Conservation (phyloP, 2,888 invertebrate species). For the Caenorhabditis macrosperma region DNA sequence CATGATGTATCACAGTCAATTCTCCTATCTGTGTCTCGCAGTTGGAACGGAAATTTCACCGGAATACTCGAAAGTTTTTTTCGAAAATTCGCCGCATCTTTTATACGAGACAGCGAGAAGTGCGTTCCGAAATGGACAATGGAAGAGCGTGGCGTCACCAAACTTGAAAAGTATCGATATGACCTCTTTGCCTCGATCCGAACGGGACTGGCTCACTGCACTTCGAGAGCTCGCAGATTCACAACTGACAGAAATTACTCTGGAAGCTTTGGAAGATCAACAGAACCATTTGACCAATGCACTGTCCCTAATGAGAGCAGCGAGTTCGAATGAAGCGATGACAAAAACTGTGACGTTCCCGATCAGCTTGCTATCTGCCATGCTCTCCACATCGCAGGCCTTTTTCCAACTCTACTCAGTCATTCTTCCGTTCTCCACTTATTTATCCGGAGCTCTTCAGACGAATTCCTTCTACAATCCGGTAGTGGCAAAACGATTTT, state of each 20-base stretch:
- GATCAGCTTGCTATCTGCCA: constrained; percentile 25
- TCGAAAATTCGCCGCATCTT: not conserved
- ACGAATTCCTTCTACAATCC: constrained; percentile 40
- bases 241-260: constrained; percentile 12
- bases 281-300: constrained; percentile 31
- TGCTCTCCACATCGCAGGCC: constrained; percentile 32
- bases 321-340: not conserved
- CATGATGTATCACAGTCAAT: constrained; percentile 30
- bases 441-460: constrained; percentile 35
- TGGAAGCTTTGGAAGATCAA: constrained; percentile 34
- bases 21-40: constrained; percentile 37
- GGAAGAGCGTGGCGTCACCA: constrained; percentile 56
- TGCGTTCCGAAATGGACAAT: constrained; percentile 69
- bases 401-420: constrained; percentile 36
- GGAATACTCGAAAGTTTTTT: constrained; percentile 6
- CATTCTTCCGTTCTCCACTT: constrained; percentile 23
- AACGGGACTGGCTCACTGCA: constrained; percentile 50
- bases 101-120: constrained; percentile 62
- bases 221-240: constrained; percentile 47
- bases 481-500: constrained; percentile 34
- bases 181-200: constrained; percentile 12
- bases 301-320: constrained; percentile 14
- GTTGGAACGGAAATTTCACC: constrained; percentile 34
- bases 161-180: constrained; percentile 45
- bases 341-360: constrained; percentile 22